Evolutionary conservation across 2,113 vertebrate species (phyloP).

Genomic region (Seriola dumerili): DNA sequence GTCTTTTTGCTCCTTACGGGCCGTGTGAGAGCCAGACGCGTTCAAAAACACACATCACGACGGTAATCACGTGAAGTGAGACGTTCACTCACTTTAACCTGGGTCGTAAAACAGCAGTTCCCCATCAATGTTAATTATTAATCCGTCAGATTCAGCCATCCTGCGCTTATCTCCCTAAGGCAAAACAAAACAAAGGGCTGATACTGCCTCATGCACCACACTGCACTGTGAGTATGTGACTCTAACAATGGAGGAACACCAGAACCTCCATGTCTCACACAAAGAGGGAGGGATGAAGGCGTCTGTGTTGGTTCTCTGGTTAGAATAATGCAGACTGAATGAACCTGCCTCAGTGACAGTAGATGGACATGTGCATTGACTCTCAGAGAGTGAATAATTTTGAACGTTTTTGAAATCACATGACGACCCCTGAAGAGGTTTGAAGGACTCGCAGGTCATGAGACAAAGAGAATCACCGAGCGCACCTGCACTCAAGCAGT

Average conservation of each 20-base stretch:
- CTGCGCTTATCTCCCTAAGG: not conserved
- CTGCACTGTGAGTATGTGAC: not conserved
- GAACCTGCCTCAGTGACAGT: no score
- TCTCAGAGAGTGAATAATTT: not conserved
- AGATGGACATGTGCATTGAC: no score
- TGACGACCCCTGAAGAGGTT: not conserved
- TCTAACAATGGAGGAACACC: not conserved
- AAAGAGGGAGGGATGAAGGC: not conserved
- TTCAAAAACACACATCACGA: conserved; percentile 20
- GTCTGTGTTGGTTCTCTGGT: conserved; percentile 6
- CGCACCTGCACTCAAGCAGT: conserved; percentile 27
- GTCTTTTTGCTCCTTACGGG: not conserved
- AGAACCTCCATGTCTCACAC: not conserved
- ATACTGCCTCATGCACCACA: not conserved
- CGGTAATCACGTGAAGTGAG: not conserved
- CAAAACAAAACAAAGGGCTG: conserved; percentile 13
- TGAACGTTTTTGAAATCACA: not conserved
- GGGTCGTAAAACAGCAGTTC: conserved; percentile 4
- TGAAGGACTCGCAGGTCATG: not conserved
- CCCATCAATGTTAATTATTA: conserved; percentile 58
- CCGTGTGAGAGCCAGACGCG: not conserved
- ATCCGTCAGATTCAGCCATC: not conserved
- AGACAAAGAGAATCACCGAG: not conserved
- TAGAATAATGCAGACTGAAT: not conserved
- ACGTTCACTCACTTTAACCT: conserved; percentile 16